Percentiles rank a stretch among this genome's conserved stretches.
Evolutionary conservation across 2,113 vertebrate species (phyloP).

Genomic region (Seriola quinqueradiata): DNA sequence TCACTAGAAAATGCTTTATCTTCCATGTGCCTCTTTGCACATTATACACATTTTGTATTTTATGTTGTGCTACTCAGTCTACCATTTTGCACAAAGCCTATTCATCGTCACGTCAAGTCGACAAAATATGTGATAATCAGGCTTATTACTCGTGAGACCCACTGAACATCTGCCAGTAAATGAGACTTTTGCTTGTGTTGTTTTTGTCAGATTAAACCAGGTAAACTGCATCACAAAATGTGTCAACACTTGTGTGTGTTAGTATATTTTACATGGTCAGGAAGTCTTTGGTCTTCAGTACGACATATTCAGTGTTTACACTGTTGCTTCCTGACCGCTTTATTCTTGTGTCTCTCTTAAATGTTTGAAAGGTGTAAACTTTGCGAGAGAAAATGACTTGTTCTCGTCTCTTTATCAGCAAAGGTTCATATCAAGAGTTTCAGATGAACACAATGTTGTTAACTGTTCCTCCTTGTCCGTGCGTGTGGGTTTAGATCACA

Average conservation of each 20-base stretch:
- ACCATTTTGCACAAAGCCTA: not conserved
- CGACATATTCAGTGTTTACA: not conserved
- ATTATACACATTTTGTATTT: not conserved
- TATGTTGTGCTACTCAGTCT: not conserved
- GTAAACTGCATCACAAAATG: not conserved
- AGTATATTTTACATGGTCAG: not conserved
- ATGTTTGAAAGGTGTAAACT: not conserved
- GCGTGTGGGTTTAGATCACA: slow-evolving; percentile 87
- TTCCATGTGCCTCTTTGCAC: not conserved
- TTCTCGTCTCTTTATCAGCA: not conserved
- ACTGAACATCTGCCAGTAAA: slow-evolving; percentile 22
- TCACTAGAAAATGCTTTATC: not conserved
- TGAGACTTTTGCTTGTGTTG: not conserved
- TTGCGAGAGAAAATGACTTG: not conserved
- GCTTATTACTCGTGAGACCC: slow-evolving; percentile 9
- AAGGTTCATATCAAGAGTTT: slow-evolving; percentile 4
- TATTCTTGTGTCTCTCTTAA: not conserved
- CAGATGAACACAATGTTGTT: slow-evolving; percentile 36
- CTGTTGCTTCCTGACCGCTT: not conserved
- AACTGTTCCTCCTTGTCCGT: slow-evolving; percentile 44
- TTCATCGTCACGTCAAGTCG: slow-evolving; percentile 1
- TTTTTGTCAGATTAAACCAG: not conserved
- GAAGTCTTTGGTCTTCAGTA: not conserved
- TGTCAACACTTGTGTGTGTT: not conserved
- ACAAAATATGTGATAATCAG: slow-evolving; percentile 36